Base-by-base conservation (phyloP, 2,797 vertebrate species). In the Mycteria americana region DNA sequence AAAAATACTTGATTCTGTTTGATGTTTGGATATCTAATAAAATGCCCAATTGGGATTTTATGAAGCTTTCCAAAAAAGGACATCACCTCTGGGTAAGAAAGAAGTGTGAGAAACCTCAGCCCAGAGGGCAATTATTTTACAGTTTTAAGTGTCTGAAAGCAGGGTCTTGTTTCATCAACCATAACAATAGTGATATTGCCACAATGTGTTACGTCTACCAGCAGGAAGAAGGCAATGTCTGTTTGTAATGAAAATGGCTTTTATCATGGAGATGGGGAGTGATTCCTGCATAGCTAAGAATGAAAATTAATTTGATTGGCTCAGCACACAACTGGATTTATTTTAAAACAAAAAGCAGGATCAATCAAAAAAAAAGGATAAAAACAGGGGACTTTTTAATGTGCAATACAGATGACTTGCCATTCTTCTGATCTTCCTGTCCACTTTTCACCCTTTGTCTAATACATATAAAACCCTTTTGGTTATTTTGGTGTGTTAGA, bases 61-160 rank as follows among this genome's bases (percentile, higher is more conserved):
- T 56, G 31, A 93, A 65, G 53, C 43, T 88, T 94, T 83, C 50
- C 51, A 65, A 31, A 89, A 87, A 81, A 54, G 51, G 16, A 82
- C 39, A n/a, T 76, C 73, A 93, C 45, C 63, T 79, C 69, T 75
- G 76, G 59, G 59, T 86, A 79, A 86, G 94, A 92, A 75, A 60
- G n/a, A 94, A 67, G n/a, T 37, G 24, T 84, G 59, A 96, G 69
- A 95, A 96, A 92, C 51, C 57, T 89, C 81, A 91, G 65, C 30
- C 41, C 73, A 74, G 62, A 43, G 87, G 37, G 27, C 46, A 91
- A 81, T 83, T 93, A 94, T 94, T 93, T 95, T 91, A 74, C 45
- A 73, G 14, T 86, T 95, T 84, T 91, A 93, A 80, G 54, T 89
- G 51, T 43, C 77, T 91, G 80, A 84, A 85, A 81, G 45, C 45